Conservation (phyloP, 2,888 invertebrate species). For the Drosophila siamana region DNA sequence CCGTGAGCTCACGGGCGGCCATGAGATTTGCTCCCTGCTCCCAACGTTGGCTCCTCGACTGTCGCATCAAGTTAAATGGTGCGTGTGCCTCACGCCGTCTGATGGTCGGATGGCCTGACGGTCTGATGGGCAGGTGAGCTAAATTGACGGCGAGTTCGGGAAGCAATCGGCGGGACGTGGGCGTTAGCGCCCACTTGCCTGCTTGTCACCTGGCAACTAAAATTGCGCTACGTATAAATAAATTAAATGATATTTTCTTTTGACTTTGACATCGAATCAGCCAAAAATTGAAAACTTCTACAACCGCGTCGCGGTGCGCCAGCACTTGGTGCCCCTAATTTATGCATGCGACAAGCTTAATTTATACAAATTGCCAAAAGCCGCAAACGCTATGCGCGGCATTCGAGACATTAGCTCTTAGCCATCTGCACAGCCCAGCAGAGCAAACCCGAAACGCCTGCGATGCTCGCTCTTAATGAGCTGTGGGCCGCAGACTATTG, state of each 20-base stretch:
- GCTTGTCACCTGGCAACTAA: slow-evolving; percentile 54
- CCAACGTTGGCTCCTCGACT: slow-evolving; percentile 25
- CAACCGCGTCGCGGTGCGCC: background rate
- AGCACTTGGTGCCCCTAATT: slow-evolving; percentile 34
- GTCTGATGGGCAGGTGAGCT: slow-evolving; percentile 52
- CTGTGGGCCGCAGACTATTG: slow-evolving; percentile 65
- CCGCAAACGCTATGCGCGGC: slow-evolving; percentile 22
- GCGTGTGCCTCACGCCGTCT: slow-evolving; percentile 59
- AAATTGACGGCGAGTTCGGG: background rate
- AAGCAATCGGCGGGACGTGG: slow-evolving; percentile 19
- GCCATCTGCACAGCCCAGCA: no score
- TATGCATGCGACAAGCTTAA: slow-evolving; percentile 63
- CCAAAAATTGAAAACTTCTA: slow-evolving; percentile 46
- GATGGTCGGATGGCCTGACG: slow-evolving; percentile 35
- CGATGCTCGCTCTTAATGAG: slow-evolving; percentile 59
- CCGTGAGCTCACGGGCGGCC: background rate
- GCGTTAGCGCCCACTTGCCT: slow-evolving; percentile 34
- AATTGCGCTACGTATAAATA: slow-evolving; percentile 70
- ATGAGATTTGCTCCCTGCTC: slow-evolving; percentile 31
- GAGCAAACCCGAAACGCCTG: background rate
- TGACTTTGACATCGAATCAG: slow-evolving; percentile 52
- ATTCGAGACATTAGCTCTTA: slow-evolving; percentile 1
- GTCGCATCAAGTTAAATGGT: slow-evolving; percentile 76
- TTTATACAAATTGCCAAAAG: slow-evolving; percentile 71
- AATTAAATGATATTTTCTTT: slow-evolving; percentile 70